Percentiles rank a stretch among this genome's conserved stretches.
Evolutionary conservation across 2,888 invertebrate species (phyloP).

Genomic region (Thereva unica): DNA sequence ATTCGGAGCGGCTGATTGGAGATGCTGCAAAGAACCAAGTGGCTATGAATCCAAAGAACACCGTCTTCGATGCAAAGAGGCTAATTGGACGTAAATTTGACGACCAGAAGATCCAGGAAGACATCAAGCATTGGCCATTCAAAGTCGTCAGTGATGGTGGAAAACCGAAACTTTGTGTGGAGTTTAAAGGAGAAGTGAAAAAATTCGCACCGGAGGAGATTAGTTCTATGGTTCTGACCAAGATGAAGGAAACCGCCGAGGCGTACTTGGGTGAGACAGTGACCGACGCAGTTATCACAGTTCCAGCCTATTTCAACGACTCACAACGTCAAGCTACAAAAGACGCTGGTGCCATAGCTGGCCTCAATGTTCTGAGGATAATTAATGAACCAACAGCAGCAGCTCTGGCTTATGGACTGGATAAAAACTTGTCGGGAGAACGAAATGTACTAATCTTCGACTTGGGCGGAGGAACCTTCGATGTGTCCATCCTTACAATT

Average conservation of each 20-base stretch:
- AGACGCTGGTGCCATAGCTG: constrained; percentile 88
- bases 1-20: constrained; percentile 80
- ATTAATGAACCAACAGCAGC: constrained; percentile 92
- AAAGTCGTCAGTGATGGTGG: constrained; percentile 79
- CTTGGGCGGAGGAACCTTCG: constrained; percentile 83
- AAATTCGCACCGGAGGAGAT: constrained; percentile 90
- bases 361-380: constrained; percentile 86
- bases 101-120: constrained; percentile 87
- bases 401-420: constrained; percentile 89
- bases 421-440: constrained; percentile 80
- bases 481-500: constrained; percentile 92
- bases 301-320: constrained; percentile 90
- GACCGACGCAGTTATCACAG: constrained; percentile 86
- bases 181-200: constrained; percentile 87
- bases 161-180: constrained; percentile 80
- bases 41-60: constrained; percentile 87
- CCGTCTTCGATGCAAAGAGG: constrained; percentile 91
- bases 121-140: constrained; percentile 95
- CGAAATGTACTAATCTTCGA: constrained; percentile 74
- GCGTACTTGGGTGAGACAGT: constrained; percentile 84
- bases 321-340: constrained; percentile 92
- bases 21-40: constrained; percentile 84
- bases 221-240: constrained; percentile 88
- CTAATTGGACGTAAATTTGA: constrained; percentile 90
- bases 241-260: constrained; percentile 93